phyloP scores from a whole-genome alignment of 2,113 vertebrate genomes.

The Hydropotes inermis region DNA sequence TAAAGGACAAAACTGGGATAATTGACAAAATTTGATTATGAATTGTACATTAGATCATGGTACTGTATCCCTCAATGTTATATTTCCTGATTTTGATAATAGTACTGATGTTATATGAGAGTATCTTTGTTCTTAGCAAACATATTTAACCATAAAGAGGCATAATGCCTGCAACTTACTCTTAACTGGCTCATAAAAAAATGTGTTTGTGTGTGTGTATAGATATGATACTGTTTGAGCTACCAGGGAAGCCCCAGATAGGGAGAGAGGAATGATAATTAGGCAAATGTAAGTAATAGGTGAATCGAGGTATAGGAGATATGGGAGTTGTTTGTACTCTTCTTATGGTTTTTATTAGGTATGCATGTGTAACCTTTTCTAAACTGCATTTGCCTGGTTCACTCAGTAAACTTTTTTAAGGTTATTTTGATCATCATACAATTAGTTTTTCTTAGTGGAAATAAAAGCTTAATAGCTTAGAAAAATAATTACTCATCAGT shows the following conservation, averaged over 20 bases:
- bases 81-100: neutral
- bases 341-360: neutral
- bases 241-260: neutral
- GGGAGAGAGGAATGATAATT: neutral
- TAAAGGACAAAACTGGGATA: neutral
- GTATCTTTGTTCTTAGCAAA: neutral
- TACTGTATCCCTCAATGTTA: neutral
- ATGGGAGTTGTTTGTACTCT: neutral
- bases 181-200: neutral
- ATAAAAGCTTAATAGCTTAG: constrained; percentile 4
- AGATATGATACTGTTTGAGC: neutral
- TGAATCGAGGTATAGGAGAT: neutral
- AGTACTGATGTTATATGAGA: neutral
- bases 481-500: constrained; percentile 4
- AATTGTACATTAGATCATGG: neutral
- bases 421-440: constrained; percentile 8
- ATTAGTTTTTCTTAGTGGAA: constrained; percentile 31
- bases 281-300: neutral
- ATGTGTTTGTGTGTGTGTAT: neutral
- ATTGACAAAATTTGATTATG: neutral
- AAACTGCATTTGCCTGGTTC: constrained; percentile 10
- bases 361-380: neutral
- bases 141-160: neutral
- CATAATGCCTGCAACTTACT: neutral
- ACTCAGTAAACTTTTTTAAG: neutral